These are phyloP conservation scores for Scrobipalpa atriplicella DNA, from an alignment of 2,888 invertebrate species.

Conservation along the genomic window DNA sequence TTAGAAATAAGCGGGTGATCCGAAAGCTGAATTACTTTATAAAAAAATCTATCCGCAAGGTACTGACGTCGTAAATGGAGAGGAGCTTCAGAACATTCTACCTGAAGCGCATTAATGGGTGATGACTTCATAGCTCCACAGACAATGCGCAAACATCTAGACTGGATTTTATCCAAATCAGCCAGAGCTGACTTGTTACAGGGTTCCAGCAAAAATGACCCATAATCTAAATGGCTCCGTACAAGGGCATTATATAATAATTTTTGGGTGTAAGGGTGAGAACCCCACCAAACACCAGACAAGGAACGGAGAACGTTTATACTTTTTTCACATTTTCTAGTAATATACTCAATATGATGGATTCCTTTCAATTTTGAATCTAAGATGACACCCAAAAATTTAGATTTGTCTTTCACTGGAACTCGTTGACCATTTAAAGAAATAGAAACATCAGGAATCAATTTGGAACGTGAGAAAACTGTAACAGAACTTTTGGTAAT, in stretches of 20 bases:
- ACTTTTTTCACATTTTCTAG: too few species aligned
- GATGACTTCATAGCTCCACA: constrained; percentile 41
- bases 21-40: constrained; percentile 8
- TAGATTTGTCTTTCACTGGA: constrained; percentile 16
- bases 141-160: constrained; percentile 34
- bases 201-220: constrained; percentile 28
- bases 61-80: constrained; percentile 25
- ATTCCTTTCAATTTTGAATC: constrained; percentile 33
- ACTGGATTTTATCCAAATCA: constrained; percentile 28
- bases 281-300: too few species aligned
- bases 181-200: constrained; percentile 27
- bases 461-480: constrained; percentile 32
- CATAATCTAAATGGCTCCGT: constrained; percentile 37
- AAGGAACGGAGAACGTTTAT: too few species aligned
- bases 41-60: constrained; percentile 26
- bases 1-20: not conserved
- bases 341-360: constrained; percentile 30
- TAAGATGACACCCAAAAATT: constrained; percentile 37
- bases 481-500: constrained; percentile 33
- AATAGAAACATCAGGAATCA: constrained; percentile 25
- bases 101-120: constrained; percentile 34
- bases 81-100: constrained; percentile 32
- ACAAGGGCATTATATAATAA: constrained; percentile 28
- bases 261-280: too few species aligned
- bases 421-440: not conserved